phyloP scores from a whole-genome alignment of 1,140 invertebrate genomes.

The Pseudomyrmex gracilis region DNA sequence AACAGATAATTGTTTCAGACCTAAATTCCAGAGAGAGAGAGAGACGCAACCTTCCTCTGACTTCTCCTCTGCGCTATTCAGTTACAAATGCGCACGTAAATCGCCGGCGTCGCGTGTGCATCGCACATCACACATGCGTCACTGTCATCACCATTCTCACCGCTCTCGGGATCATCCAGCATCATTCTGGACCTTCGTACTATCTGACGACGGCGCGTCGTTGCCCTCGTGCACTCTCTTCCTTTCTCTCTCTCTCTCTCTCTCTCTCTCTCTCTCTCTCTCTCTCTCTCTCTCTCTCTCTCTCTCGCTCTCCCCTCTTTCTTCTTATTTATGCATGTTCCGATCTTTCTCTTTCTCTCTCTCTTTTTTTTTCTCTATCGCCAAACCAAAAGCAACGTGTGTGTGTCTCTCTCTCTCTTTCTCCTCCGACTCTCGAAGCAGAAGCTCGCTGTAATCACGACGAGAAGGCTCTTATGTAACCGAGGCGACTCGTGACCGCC shows the following conservation, averaged over 20 bases:
- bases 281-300: too few species aligned
- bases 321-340: neutral
- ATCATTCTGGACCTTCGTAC: conserved; percentile 10
- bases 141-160: neutral
- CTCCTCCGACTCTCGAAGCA: neutral
- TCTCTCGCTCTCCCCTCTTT: neutral
- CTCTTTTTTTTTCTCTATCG: neutral
- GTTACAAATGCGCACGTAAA: neutral
- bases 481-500: neutral
- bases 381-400: too few species aligned
- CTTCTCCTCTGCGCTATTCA: neutral
- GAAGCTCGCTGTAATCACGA: conserved; percentile 26
- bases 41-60: neutral
- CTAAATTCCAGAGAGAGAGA: too few species aligned
- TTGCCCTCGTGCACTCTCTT: conserved; percentile 27
- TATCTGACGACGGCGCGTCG: conserved; percentile 19
- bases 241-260: neutral
- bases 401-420: neutral
- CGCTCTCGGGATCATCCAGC: conserved; percentile 21
- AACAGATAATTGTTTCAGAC: neutral
- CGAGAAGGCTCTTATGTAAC: conserved; percentile 40
- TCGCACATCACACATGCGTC: neutral
- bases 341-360: neutral
- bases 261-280: neutral
- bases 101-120: neutral